Percentiles rank a stretch among this genome's conserved stretches.
These are phyloP conservation scores for Himantopus leucocephalus DNA, from an alignment of 2,113 vertebrate genomes.

Conservation along the genomic window DNA sequence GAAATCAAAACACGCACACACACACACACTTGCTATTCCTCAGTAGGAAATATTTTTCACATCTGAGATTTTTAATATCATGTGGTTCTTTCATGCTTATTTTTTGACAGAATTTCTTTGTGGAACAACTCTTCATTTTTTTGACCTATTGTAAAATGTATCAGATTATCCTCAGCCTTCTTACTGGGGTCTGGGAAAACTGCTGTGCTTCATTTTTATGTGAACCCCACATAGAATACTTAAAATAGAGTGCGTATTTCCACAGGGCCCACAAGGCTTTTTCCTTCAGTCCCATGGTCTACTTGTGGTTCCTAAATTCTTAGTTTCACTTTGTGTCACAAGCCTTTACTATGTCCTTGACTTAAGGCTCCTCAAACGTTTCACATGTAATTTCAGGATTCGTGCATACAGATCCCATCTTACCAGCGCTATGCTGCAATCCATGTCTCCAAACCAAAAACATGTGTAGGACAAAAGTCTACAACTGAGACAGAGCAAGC, in stretches of 20 bases:
- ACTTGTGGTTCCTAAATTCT: background rate
- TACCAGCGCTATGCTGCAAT: background rate
- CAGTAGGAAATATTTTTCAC: background rate
- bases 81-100: background rate
- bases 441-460: accelerated
- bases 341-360: background rate
- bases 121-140: background rate
- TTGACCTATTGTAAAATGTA: background rate
- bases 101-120: background rate
- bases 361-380: background rate
- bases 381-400: background rate
- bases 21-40: background rate
- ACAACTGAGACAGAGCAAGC: background rate
- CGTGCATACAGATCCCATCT: background rate
- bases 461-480: background rate
- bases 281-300: background rate
- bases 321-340: background rate
- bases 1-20: background rate
- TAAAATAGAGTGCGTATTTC: background rate
- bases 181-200: background rate
- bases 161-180: background rate
- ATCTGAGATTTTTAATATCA: background rate
- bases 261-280: background rate
- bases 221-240: background rate
- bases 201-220: background rate